Base-by-base conservation (phyloP, 2,113 vertebrate species). In the Myodes glareolus region DNA sequence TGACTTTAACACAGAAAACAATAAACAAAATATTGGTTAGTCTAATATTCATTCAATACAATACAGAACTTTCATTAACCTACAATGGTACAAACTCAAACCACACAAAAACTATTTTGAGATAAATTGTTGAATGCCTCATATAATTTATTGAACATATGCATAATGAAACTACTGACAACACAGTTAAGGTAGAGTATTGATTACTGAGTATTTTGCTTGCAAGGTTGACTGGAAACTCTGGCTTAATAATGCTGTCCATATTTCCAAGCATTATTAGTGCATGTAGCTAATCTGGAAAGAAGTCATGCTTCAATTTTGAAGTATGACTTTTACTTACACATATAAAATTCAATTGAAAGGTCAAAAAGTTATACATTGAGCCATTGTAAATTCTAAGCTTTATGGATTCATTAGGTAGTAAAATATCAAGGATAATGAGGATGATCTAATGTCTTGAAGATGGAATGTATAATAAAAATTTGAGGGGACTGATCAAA, bases 381-480 rank as follows among this genome's bases (percentile, higher is more conserved):
- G 5, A 85, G 36, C 21, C 9, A 36, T 45, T 91, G 45, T 52
- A 81, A 58, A 47, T 50, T 50, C 7, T 13, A 25, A 3, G 9
- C 10, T 9, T 36, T 78, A 58, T 58, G 61, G 21, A 70, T 36
- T 50, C 77, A 88, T 21, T 90, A 8, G 27, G 95, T 33, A 45
- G 36, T 81, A 55, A 88, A 97, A 73, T 11, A 33, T 94, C 76
- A 68, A 96, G 29, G 47, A 16, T 94, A 93, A 70, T 10, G 55
- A 97, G 89, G 2, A 92, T 95, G 5, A 88, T 93, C 92, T 21
- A 39, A 33, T 21, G 72, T 47, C 21, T 11, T 82, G 27, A 27
- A 92, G 70, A 97, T 47, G 3, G 0, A 97, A 97, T 95, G 39
- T 92, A 29, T 12, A 85, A 76, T 94, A 58, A 39, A 97, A 97